Evolutionary conservation across 1,140 invertebrate species (phyloP).

Genomic region (Zaprionus davidi): DNA sequence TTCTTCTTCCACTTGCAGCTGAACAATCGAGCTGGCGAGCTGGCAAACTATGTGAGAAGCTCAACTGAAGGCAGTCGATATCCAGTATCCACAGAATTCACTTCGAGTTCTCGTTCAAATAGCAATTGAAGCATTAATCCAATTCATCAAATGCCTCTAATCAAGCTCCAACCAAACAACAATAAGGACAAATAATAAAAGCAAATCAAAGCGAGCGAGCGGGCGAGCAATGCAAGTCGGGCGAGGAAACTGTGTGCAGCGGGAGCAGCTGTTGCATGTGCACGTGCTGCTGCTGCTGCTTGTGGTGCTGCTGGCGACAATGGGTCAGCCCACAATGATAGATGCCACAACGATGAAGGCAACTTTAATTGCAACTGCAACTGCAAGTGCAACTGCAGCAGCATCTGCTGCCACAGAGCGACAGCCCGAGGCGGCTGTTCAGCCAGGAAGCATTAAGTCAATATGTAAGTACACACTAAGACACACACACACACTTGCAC

Average conservation of each 20-base stretch:
- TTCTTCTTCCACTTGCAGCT: conserved; percentile 18
- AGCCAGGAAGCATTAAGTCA: conserved; percentile 54
- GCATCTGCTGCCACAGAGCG: conserved; percentile 25
- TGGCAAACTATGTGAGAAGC: neutral
- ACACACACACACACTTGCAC: neutral
- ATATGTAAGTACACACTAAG: conserved; percentile 59
- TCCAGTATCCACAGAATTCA: neutral
- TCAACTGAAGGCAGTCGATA: neutral
- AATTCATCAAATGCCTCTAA: conserved; percentile 63
- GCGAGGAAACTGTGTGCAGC: conserved; percentile 9
- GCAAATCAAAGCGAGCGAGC: conserved; percentile 24
- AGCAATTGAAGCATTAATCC: conserved; percentile 37
- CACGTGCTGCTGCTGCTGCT: conserved; percentile 3
- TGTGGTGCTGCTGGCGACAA: conserved; percentile 7
- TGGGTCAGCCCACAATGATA: conserved; percentile 37
- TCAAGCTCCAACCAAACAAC: conserved; percentile 42
- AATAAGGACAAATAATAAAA: conserved; percentile 52
- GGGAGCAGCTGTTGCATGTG: conserved; percentile 18
- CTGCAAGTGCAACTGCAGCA: conserved; percentile 15
- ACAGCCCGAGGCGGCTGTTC: conserved; percentile 19
- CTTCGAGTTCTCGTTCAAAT: neutral
- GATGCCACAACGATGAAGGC: conserved; percentile 50
- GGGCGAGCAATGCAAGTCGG: neutral
- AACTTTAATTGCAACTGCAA: conserved; percentile 40
- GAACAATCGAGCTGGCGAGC: neutral